Evolutionary conservation across 2,797 vertebrate genomes (phyloP).

Genomic region (Sebastes aleutianus): DNA sequence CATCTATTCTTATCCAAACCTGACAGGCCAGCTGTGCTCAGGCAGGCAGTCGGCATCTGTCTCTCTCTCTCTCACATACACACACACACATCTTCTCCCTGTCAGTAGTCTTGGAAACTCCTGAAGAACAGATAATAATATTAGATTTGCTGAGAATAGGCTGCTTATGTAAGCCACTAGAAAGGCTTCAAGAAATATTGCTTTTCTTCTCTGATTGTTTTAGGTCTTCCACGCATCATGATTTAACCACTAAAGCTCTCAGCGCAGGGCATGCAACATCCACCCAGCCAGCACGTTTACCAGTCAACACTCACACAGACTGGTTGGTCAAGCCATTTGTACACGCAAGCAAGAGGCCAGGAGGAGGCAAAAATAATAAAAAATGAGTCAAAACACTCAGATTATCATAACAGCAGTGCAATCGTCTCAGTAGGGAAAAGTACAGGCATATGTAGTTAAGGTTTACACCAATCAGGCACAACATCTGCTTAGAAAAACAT

Average conservation of each 20-base stretch:
- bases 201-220: constrained; percentile 57
- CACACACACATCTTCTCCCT: constrained; percentile 4
- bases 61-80: not conserved
- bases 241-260: constrained; percentile 55
- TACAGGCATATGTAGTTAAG: constrained; percentile 68
- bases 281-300: constrained; percentile 44
- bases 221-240: constrained; percentile 25
- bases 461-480: constrained; percentile 74
- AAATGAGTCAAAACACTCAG: constrained; percentile 23
- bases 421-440: constrained; percentile 58
- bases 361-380: constrained; percentile 26
- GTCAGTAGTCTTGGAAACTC: constrained; percentile 47
- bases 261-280: constrained; percentile 63
- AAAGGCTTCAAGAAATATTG: constrained; percentile 62
- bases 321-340: constrained; percentile 43
- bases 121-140: constrained; percentile 54
- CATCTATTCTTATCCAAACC: constrained; percentile 26
- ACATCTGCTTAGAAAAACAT: constrained; percentile 51
- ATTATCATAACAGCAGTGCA: constrained; percentile 74
- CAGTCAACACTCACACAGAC: constrained; percentile 41
- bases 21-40: constrained; percentile 42
- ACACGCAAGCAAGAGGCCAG: constrained; percentile 56
- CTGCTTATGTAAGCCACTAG: constrained; percentile 39
- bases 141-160: constrained; percentile 52
- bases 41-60: constrained; percentile 21